Conservation (phyloP, 2,797 vertebrate species). For the Macropodus opercularis region DNA sequence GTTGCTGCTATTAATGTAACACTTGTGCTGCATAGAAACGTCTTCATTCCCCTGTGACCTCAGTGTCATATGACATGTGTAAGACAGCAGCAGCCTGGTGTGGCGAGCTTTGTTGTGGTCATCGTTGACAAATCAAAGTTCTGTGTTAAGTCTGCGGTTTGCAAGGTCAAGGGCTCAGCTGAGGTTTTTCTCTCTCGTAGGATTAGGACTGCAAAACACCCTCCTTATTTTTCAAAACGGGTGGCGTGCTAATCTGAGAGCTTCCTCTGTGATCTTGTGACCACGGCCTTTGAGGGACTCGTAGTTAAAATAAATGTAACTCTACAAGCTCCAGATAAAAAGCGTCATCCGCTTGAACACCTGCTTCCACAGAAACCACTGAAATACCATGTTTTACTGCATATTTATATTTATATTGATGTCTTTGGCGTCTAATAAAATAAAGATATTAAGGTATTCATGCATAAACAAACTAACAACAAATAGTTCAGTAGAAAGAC, state of each 20-base stretch:
- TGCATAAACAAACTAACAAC: neutral
- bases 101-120: conserved; percentile 75
- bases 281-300: conserved; percentile 54
- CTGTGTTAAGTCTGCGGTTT: conserved; percentile 64
- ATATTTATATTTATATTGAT: neutral
- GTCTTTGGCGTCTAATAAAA: neutral
- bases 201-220: conserved; percentile 63
- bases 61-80: conserved; percentile 53
- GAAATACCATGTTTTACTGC: neutral
- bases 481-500: too few species aligned
- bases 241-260: conserved; percentile 68
- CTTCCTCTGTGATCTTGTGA: conserved; percentile 67
- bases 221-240: conserved; percentile 59
- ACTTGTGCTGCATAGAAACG: conserved; percentile 41
- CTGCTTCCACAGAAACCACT: conserved; percentile 16
- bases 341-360: conserved; percentile 20
- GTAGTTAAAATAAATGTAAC: conserved; percentile 69
- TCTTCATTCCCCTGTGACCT: conserved; percentile 42
- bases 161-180: conserved; percentile 62
- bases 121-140: conserved; percentile 80
- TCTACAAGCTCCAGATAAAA: conserved; percentile 44
- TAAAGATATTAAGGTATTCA: neutral
- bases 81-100: conserved; percentile 37
- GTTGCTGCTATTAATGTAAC: conserved; percentile 25
- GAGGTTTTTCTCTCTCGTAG: conserved; percentile 57